Evolutionary conservation across 1,140 invertebrate genomes (phyloP), one percentile per base, ranked within the genome.

Genomic region (Theocolax elegans): DNA sequence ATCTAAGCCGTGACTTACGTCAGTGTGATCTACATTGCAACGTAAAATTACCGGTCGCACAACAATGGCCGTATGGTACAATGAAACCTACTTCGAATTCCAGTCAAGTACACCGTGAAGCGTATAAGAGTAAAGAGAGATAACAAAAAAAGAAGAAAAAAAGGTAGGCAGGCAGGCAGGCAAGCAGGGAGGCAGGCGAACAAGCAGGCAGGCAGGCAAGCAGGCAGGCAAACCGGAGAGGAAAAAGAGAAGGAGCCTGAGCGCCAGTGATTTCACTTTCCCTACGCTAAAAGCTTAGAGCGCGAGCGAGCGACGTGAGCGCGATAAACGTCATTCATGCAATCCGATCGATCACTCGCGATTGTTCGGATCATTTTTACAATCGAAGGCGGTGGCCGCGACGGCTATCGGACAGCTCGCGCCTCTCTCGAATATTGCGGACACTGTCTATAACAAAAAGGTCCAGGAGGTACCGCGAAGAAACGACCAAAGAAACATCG

Each of bases 281-380:
- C 46, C 48, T 15, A 19, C 31, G 27, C 40, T 23, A 27, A 27
- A 27, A n/a, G 31, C n/a, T n/a, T 35, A n/a, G 4, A 35, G 31
- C 31, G 31, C 31, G 12, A 21, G 31, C 54, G 53, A 27, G 31
- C n/a, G n/a, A n/a, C n/a, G n/a, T 15, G 54, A 12, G 31, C 56
- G 66, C 58, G 67, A 70, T 63, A 70, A 70, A 64, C 67, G 67
- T 70, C 67, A 70, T 49, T 70, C 67, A 40, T 70, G 67, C 67
- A 70, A 70, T 64, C 67, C 67, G 59, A 70, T 70, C 49, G 60
- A 70, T 70, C 67, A 70, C 38, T 44, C 59, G 67, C 49, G 51
- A 70, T 70, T 64, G 67, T 70, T 63, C 59, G 60, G 40, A 62
- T 62, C 31, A 69, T 69, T 69, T 69, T 69, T 69, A 69, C 67